Evolutionary conservation across 2,888 invertebrate genomes (phyloP).

Genomic region (Salpingus planirostris): DNA sequence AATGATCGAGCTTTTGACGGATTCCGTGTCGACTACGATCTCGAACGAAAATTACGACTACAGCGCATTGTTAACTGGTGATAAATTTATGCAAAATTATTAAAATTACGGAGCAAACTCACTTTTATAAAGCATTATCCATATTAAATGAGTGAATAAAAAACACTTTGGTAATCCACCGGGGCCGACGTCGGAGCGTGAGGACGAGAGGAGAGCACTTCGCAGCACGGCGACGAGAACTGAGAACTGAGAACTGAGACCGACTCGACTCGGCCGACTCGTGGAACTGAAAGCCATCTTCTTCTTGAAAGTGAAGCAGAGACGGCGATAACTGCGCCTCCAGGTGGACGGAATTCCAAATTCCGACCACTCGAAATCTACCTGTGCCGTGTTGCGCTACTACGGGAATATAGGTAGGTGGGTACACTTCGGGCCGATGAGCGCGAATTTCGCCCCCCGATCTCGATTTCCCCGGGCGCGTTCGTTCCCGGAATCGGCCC

Average conservation of each 20-base stretch:
- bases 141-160: slow-evolving; percentile 12
- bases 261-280: slow-evolving; percentile 3
- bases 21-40: too few relatives aligned
- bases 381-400: slow-evolving; percentile 18
- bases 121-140: slow-evolving; percentile 17
- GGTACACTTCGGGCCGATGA: too few relatives aligned
- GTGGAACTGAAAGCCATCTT: slow-evolving; percentile 12
- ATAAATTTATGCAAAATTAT: slow-evolving; percentile 16
- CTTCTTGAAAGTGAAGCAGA: slow-evolving; percentile 12
- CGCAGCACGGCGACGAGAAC: slow-evolving; percentile 9
- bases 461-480: too few relatives aligned
- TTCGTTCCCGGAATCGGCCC: too few relatives aligned
- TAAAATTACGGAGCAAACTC: slow-evolving; percentile 13
- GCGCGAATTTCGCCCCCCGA: too few relatives aligned
- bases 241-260: slow-evolving; percentile 4
- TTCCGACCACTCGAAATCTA: slow-evolving; percentile 22
- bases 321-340: slow-evolving; percentile 19
- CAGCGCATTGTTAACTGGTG: too few relatives aligned
- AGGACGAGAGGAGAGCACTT: slow-evolving; percentile 5
- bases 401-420: too few relatives aligned
- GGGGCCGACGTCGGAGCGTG: slow-evolving; percentile 5
- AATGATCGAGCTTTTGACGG: too few relatives aligned
- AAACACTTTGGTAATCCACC: slow-evolving; percentile 4
- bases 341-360: slow-evolving; percentile 23
- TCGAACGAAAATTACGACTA: too few relatives aligned